phyloP scores from a whole-genome alignment of 1,140 invertebrate species.

The Copidosoma floridanum region DNA sequence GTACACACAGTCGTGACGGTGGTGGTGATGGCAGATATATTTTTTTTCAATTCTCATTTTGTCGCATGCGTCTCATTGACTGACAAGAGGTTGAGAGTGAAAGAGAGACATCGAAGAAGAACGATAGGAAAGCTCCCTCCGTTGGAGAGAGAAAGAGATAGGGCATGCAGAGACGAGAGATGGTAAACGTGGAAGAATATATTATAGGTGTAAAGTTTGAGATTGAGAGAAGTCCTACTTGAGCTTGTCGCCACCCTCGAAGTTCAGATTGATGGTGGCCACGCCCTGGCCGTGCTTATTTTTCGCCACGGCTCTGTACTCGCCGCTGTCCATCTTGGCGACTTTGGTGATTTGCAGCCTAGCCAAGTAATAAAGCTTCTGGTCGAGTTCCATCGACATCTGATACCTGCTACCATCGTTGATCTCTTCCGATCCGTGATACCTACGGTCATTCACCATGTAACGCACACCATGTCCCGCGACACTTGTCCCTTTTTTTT shows the following conservation, averaged over 20 bases:
- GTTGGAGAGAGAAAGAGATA: neutral
- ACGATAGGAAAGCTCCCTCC: neutral
- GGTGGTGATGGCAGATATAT: neutral
- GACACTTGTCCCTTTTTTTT: neutral
- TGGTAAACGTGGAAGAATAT: too few relatives aligned
- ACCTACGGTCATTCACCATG: constrained; percentile 60
- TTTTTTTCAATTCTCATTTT: neutral
- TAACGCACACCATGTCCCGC: too few relatives aligned
- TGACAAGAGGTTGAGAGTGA: neutral
- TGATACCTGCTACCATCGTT: constrained; percentile 75
- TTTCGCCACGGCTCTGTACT: constrained; percentile 89
- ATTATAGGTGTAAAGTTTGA: too few relatives aligned
- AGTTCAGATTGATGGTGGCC: constrained; percentile 94
- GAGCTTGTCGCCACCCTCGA: constrained; percentile 83
- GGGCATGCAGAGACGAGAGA: too few relatives aligned
- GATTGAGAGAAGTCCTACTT: constrained; percentile 66
- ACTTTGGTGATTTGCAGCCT: constrained; percentile 82
- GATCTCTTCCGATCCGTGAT: constrained; percentile 77
- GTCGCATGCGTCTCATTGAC: neutral
- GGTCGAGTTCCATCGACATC: constrained; percentile 78
- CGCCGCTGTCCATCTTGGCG: constrained; percentile 81
- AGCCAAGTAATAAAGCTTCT: constrained; percentile 85
- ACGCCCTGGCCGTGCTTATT: constrained; percentile 90
- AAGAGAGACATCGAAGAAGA: neutral
- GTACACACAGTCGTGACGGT: neutral